Conservation (phyloP, 2,888 invertebrate genomes). For the Melipona beecheii region DNA sequence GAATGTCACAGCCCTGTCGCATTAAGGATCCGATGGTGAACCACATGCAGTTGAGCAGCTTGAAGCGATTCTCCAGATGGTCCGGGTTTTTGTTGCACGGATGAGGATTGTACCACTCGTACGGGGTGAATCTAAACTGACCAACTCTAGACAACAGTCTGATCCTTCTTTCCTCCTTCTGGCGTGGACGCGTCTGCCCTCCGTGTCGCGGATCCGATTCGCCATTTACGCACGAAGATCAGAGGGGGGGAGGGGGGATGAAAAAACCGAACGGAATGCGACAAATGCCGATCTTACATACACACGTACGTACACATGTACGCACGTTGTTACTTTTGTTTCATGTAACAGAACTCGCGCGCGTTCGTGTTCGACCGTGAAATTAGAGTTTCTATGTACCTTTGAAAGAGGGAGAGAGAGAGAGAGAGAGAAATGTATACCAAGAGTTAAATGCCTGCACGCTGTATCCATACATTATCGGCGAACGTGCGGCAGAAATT, state of each 20-base stretch:
- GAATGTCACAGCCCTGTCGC: conserved; percentile 98
- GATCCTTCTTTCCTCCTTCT: conserved; percentile 13
- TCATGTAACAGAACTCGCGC: not conserved
- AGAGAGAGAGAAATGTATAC: too few relatives aligned
- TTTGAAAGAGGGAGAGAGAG: not conserved
- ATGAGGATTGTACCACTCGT: conserved; percentile 97
- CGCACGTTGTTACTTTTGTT: not conserved
- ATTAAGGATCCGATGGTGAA: conserved; percentile 97
- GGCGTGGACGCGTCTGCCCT: conserved; percentile 16
- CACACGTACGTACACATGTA: not conserved
- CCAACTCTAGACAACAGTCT: conserved; percentile 67
- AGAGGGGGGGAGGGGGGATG: too few relatives aligned
- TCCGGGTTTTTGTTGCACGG: conserved; percentile 93
- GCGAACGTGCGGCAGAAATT: not conserved
- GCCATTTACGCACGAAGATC: conserved; percentile 54
- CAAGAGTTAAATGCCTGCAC: conserved; percentile 5
- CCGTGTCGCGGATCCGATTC: conserved; percentile 17
- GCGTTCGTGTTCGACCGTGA: conserved; percentile 19
- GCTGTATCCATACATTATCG: not conserved
- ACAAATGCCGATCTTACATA: not conserved
- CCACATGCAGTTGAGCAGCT: conserved; percentile 97
- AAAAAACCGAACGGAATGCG: conserved; percentile 49
- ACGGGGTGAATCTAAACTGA: conserved; percentile 93
- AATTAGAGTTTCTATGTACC: conserved; percentile 17
- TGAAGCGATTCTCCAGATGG: conserved; percentile 96